Conservation (phyloP, 1,140 invertebrate genomes). For the Papilio machaon region DNA sequence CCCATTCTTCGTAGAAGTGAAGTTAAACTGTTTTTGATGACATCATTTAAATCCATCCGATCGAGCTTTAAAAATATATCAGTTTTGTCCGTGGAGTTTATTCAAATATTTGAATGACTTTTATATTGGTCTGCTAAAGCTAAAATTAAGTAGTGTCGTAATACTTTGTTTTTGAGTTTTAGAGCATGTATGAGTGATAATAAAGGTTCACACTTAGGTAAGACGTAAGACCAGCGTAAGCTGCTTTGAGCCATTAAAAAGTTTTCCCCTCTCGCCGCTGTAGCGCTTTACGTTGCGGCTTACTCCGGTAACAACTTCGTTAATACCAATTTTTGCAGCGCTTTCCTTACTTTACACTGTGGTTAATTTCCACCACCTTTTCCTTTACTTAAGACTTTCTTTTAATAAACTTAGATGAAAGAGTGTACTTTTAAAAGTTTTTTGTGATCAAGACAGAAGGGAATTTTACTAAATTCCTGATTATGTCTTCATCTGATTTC, state of each 20-base stretch:
- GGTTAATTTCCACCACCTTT: constrained; percentile 32
- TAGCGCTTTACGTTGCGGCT: constrained; percentile 42
- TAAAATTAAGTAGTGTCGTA: neutral
- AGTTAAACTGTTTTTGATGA: neutral
- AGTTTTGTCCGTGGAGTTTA: neutral
- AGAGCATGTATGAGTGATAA: neutral
- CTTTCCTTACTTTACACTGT: constrained; percentile 24
- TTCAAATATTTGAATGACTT: no score
- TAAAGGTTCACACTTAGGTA: neutral
- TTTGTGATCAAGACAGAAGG: neutral
- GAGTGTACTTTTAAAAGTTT: neutral
- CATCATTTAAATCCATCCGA: neutral
- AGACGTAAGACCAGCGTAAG: constrained; percentile 17
- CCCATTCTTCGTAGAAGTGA: no score
- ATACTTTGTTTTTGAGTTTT: neutral
- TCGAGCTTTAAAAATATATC: neutral
- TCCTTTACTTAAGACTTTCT: constrained; percentile 9
- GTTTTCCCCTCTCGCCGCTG: constrained; percentile 44
- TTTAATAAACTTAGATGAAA: constrained; percentile 12
- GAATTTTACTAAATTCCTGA: neutral
- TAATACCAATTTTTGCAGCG: constrained; percentile 51
- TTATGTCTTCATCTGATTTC: no score
- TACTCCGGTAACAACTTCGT: constrained; percentile 57
- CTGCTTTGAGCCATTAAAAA: constrained; percentile 54
- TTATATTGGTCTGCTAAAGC: neutral